Conservation (phyloP, 2,797 vertebrate species). For the Falco concolor region DNA sequence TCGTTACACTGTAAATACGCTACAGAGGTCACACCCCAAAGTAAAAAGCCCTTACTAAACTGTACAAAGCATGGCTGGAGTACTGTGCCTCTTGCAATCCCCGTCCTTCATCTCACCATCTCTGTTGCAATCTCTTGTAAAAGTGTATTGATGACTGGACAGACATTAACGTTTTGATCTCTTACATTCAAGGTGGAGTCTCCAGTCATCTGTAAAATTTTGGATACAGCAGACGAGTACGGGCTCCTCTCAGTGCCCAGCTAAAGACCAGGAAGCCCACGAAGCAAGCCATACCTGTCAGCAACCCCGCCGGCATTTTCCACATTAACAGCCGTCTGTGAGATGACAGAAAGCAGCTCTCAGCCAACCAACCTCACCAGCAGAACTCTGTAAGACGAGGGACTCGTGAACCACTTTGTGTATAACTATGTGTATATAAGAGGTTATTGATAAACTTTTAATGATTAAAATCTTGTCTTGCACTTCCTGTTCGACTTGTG, state of each 20-base stretch:
- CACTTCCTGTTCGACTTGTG: conserved; percentile 19
- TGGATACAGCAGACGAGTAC: conserved; percentile 93
- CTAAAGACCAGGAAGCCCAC: conserved; percentile 56
- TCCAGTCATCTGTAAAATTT: conserved; percentile 95
- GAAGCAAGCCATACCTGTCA: not conserved
- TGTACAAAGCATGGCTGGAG: not conserved
- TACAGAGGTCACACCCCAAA: not conserved
- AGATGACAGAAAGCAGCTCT: not conserved
- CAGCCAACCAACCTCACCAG: conserved; percentile 35
- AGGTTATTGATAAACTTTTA: conserved; percentile 77
- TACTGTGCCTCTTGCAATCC: not conserved
- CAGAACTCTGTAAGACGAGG: conserved; percentile 26
- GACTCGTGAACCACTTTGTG: conserved; percentile 69
- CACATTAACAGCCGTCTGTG: not conserved
- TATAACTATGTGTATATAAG: conserved; percentile 80
- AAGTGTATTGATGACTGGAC: not conserved
- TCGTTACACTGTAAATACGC: no score
- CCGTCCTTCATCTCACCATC: not conserved
- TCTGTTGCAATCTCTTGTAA: not conserved
- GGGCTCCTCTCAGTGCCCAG: conserved; percentile 91
- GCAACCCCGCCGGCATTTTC: not conserved
- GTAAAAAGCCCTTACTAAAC: not conserved
- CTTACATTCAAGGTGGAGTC: conserved; percentile 86
- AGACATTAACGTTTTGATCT: not conserved
- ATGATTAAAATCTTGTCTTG: conserved; percentile 69